Conservation (phyloP, 2,888 invertebrate genomes). For the Athripsodes cinereus region DNA sequence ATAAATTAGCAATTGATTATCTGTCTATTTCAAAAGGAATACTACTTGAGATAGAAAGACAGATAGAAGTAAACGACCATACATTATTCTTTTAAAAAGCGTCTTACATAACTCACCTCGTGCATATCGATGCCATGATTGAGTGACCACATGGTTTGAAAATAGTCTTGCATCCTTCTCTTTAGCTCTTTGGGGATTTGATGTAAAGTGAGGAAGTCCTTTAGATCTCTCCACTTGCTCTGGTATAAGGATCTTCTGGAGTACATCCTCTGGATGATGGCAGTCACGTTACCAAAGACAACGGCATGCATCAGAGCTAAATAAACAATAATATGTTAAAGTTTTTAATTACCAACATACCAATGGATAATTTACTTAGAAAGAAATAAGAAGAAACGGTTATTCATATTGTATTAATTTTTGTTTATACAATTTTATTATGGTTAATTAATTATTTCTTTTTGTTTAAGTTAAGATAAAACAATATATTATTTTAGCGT, state of each 20-base stretch:
- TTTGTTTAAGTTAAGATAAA: too few species aligned
- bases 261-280: slow-evolving; percentile 96
- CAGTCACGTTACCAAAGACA: slow-evolving; percentile 96
- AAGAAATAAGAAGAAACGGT: too few species aligned
- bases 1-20: too few species aligned
- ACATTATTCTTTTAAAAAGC: too few species aligned
- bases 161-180: slow-evolving; percentile 94
- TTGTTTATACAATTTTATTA: background rate
- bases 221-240: slow-evolving; percentile 90
- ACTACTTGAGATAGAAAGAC: too few species aligned
- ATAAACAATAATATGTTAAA: background rate
- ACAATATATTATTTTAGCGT: too few species aligned
- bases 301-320: slow-evolving; percentile 98
- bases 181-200: slow-evolving; percentile 94
- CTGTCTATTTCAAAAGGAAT: too few species aligned
- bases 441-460: background rate
- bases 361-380: background rate
- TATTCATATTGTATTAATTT: too few species aligned
- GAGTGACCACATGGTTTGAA: slow-evolving; percentile 96
- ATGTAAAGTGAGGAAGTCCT: slow-evolving; percentile 90
- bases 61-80: too few species aligned
- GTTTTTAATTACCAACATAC: background rate
- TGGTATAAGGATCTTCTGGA: slow-evolving; percentile 89
- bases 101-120: slow-evolving; percentile 58
- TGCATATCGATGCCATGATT: slow-evolving; percentile 96